A percentile compares a stretch with the other conserved stretches of the same genome.
phyloP scores from a whole-genome alignment of 2,797 vertebrate species.

The Fringilla coelebs region DNA sequence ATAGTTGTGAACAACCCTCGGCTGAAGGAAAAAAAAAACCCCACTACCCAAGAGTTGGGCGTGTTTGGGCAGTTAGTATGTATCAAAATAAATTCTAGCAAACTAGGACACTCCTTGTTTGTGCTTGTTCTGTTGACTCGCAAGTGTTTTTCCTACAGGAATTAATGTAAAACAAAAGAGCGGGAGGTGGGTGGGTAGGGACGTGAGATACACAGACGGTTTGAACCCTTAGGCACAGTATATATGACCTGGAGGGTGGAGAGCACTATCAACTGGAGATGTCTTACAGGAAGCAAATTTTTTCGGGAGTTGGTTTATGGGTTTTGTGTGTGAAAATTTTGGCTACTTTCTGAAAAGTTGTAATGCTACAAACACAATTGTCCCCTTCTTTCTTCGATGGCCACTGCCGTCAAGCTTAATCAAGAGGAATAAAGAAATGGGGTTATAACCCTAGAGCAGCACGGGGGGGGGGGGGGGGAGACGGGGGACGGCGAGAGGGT shows the following conservation, averaged over 20 bases:
- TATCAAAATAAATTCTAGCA: not conserved
- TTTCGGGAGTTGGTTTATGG: not conserved
- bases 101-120: not conserved
- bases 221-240: not conserved
- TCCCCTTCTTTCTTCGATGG: not conserved
- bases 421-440: not conserved
- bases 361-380: not conserved
- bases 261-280: not conserved
- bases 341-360: not conserved
- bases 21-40: not conserved
- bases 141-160: not conserved
- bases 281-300: not conserved
- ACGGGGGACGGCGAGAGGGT: not conserved
- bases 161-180: not conserved
- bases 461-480: rapidly evolving
- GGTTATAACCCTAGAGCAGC: not conserved
- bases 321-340: not conserved
- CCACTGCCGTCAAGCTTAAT: not conserved
- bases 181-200: rapidly evolving
- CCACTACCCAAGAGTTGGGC: not conserved
- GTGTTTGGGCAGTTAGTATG: not conserved
- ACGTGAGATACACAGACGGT: not conserved
- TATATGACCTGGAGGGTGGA: not conserved
- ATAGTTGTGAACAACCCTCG: not conserved
- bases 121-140: not conserved